Evolutionary conservation across 2,888 invertebrate genomes (phyloP).

Genomic region (Machimus rusticus): DNA sequence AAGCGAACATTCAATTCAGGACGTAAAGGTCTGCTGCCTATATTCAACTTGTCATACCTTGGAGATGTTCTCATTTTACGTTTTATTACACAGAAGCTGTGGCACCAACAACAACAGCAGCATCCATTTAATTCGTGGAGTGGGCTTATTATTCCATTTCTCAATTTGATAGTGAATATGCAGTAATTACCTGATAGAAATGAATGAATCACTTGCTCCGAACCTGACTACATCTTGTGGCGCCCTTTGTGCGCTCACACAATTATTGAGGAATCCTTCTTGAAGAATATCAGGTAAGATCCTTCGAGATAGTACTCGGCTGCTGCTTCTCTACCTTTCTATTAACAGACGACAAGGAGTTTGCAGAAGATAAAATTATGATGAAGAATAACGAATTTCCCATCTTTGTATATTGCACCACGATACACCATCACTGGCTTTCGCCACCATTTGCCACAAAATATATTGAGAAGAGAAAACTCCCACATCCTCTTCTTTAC

Average conservation of each 20-base stretch:
- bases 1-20: neutral
- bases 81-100: neutral
- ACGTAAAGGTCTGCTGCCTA: neutral
- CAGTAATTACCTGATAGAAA: conserved; percentile 25
- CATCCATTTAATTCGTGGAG: neutral
- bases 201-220: conserved; percentile 16
- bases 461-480: neutral
- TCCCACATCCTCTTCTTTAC: neutral
- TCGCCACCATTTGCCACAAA: neutral
- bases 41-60: neutral
- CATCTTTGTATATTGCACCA: neutral
- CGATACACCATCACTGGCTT: neutral
- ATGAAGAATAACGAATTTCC: neutral
- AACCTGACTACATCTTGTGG: conserved; percentile 21
- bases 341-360: neutral
- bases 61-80: neutral
- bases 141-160: conserved; percentile 7
- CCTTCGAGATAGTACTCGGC: neutral
- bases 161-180: conserved; percentile 15
- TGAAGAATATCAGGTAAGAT: conserved; percentile 14
- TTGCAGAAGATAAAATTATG: neutral
- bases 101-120: neutral
- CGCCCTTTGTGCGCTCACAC: conserved; percentile 7
- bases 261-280: conserved; percentile 27
- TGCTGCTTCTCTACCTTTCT: neutral